phyloP scores from a whole-genome alignment of 2,888 invertebrate species.

The Salticus scenicus region DNA sequence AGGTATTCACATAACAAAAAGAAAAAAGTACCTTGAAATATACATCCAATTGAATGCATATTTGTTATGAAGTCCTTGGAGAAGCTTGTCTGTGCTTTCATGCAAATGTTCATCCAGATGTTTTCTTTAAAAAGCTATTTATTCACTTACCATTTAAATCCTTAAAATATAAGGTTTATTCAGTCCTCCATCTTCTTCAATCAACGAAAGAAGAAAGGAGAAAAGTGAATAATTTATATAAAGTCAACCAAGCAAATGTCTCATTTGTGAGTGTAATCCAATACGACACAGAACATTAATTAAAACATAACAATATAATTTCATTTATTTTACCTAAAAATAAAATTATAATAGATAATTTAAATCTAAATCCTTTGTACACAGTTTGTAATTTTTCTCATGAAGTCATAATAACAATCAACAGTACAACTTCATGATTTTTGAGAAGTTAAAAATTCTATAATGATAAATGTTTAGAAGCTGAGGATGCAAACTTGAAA shows the following conservation, averaged over 20 bases:
- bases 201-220: too few species aligned
- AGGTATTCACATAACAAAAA: constrained; percentile 34
- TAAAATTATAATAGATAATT: constrained; percentile 61
- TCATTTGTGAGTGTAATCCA: too few species aligned
- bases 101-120: too few species aligned
- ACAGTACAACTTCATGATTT: constrained; percentile 22
- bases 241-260: too few species aligned
- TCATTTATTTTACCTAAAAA: constrained; percentile 57
- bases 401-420: constrained; percentile 18
- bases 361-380: constrained; percentile 56
- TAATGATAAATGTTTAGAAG: constrained; percentile 8
- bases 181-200: too few species aligned
- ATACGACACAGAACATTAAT: too few species aligned
- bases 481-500: constrained; percentile 1
- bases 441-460: constrained; percentile 39
- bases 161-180: too few species aligned
- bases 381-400: constrained; percentile 6
- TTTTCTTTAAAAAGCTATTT: too few species aligned
- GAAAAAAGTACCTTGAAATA: constrained; percentile 53
- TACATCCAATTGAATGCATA: constrained; percentile 61
- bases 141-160: constrained; percentile 22
- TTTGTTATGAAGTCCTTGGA: constrained; percentile 20
- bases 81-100: constrained; percentile 32
- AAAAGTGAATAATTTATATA: too few species aligned
- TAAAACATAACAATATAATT: constrained; percentile 62